Percentiles rank a stretch among this genome's conserved stretches.
Conservation (phyloP, 2,113 vertebrate genomes). For the Dermatemys mawii region DNA sequence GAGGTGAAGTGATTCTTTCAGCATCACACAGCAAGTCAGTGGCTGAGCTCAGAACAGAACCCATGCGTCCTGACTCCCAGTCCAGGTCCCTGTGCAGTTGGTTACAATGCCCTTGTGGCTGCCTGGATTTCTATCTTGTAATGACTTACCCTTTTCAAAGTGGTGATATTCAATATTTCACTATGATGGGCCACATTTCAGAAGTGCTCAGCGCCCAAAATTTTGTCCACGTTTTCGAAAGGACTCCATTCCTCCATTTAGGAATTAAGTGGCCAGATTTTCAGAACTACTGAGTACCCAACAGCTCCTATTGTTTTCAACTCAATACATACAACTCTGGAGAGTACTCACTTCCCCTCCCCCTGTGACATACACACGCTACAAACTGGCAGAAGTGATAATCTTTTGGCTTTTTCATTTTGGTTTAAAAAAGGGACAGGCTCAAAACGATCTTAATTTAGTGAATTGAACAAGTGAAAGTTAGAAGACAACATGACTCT, state of each 20-base stretch:
- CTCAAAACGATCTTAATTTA: background rate
- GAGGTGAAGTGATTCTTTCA: background rate
- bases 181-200: background rate
- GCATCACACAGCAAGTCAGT: background rate
- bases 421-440: background rate
- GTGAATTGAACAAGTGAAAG: background rate
- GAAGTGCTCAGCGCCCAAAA: background rate
- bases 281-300: background rate
- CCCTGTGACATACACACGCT: background rate
- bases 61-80: background rate
- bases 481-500: background rate
- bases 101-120: background rate
- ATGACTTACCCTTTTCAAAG: background rate
- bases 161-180: background rate
- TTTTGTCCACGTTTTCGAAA: background rate
- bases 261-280: background rate
- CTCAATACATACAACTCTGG: background rate
- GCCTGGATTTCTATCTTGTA: background rate
- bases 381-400: background rate
- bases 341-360: background rate
- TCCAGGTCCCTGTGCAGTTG: background rate
- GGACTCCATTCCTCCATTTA: background rate
- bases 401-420: fast-evolving
- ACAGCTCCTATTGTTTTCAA: background rate
- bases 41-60: background rate